These are phyloP conservation scores for Bubo blakistoni DNA, from an alignment of 2,113 vertebrate genomes.

Conservation along the genomic window DNA sequence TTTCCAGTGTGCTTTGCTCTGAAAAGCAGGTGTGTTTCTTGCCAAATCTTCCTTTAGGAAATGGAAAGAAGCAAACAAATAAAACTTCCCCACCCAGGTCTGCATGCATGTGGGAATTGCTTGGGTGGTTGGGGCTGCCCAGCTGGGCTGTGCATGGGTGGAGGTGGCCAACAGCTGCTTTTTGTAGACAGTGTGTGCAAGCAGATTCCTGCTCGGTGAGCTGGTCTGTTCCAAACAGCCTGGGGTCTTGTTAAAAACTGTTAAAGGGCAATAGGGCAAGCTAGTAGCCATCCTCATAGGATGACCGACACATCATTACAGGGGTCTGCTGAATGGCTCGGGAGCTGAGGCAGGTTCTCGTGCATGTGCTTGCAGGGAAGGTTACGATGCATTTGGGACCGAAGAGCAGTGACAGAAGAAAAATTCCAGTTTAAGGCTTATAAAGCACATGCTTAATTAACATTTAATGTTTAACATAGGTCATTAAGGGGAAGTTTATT, in stretches of 20 bases:
- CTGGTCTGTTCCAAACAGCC: background rate
- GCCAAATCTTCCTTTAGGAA: background rate
- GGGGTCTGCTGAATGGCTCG: background rate
- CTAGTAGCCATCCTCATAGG: background rate
- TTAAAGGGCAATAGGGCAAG: too few relatives aligned
- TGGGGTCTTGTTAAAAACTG: background rate
- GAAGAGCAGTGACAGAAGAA: background rate
- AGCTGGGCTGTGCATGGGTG: background rate
- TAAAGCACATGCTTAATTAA: background rate
- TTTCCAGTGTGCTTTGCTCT: background rate
- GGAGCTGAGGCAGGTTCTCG: background rate
- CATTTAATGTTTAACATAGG: rapidly evolving
- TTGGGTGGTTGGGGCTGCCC: background rate
- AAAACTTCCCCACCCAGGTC: background rate
- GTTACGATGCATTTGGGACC: background rate
- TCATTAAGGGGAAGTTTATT: background rate
- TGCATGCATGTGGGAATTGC: too few relatives aligned
- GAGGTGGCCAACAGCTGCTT: background rate
- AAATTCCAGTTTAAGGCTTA: background rate
- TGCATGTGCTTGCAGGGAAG: background rate
- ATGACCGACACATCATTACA: background rate
- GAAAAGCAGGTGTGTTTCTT: background rate
- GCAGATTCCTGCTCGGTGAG: background rate
- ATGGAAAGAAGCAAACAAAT: background rate
- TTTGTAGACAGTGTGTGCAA: background rate